Evolutionary conservation across 2,888 invertebrate species (phyloP), one percentile per base, ranked within the genome.

Genomic region (Leptarthrus brevirostris): DNA sequence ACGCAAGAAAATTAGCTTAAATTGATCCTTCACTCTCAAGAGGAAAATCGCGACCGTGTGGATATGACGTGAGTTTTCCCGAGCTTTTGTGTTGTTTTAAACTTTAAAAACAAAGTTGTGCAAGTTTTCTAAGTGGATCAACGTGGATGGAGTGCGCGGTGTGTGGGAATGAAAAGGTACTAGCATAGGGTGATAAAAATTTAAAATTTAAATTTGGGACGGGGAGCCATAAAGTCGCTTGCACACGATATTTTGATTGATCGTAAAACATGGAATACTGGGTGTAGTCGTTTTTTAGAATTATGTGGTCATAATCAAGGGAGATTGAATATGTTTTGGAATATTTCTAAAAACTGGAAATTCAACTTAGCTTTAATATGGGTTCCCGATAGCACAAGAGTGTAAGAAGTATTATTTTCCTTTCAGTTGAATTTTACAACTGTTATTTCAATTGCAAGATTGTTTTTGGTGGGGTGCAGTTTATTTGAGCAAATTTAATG

Each of bases 1-100:
- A 58, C 58, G 10, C 36, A n/a, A 36, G 58, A 58, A 58, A 58
- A 58, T 58, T 58, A 58, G 34, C 58, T 58, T 58, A 58, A 58
- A 58, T 58, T 58, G 58, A 58, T 58, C 58, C 36, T 58, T 58
- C 36, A 58, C 18, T 58, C 36, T 58, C 36, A 16, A 36, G 40
- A 18, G 36, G 58, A 40, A 58, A 20, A 20, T 58, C 20, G 2
- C 18, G 36, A 36, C 34, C 18, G 58, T 18, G 36, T 20, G 26
- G n/a, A 58, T 36, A 36, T 58, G 58, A 34, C 36, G 36, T 20
- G 26, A 16, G 20, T 34, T 36, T 18, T 58, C 36, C n/a, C 18
- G 4, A 2, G 58, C 34, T 12, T 12, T 40, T 40, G 40, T 12
- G 10, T 40, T 40, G 40, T n/a, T 40, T 40, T 40, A 40, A 6